Base-by-base conservation (phyloP, 2,888 invertebrate species). In the Rotaria socialis region DNA sequence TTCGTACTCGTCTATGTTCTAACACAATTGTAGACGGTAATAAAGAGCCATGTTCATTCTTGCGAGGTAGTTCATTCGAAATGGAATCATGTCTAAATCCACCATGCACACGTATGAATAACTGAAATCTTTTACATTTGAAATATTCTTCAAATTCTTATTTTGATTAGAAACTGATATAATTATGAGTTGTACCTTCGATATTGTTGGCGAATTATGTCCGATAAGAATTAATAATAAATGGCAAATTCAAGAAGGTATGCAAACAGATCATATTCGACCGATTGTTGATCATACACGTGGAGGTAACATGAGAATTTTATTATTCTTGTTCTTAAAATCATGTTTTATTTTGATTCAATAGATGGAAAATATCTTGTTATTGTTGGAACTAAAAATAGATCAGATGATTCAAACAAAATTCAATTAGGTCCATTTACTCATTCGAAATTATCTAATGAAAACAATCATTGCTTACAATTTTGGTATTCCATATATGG, bases 361-460 rank as follows among this genome's bases (percentile, higher is more conserved):
- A 67, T 67, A 67, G 67, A 67, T 67, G 67, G 67, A 67, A 67
- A 67, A 67, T 67, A 67, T 67, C 35, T 67, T 67, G 4, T 67
- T 67, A 10, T 67, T n/a, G n/a, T 41, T 35, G 35, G 19, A 35
- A 35, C 14, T 16, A 27, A 2, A 41, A 41, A 35, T 27, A 11
- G 19, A 35, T 67, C 14, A 4, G 35, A 67, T 24, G 14, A 27
- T 35, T 24, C 24, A 27, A 11, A 35, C 35, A 5, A 35, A 35
- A 19, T 67, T 35, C 19, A 67, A 41, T 35, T 67, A 35, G 67
- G 67, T 41, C 35, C 67, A 35, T 67, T 35, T 35, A 19, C 35
- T 27, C 19, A 16, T 35, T 67, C 19, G 22, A 24, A 56, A 24
- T 24, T 8, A 4, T 56, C 56, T 1, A 56, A 24, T 67, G 19